These are phyloP conservation scores for Agrilus cyanescens DNA, from an alignment of 2,888 invertebrate species.

Conservation along the genomic window DNA sequence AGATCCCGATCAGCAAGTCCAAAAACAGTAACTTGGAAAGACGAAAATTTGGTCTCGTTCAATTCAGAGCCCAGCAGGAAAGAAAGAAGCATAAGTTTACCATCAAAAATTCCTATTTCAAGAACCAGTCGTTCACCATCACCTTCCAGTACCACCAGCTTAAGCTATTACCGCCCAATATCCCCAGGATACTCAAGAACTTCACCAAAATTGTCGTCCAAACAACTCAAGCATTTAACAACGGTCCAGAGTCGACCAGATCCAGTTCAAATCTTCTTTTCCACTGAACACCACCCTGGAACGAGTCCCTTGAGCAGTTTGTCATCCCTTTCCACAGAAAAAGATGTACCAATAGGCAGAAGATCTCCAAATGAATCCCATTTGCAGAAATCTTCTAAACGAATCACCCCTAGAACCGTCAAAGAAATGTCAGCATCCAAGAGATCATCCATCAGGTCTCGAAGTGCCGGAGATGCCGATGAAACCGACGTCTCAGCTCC, in stretches of 20 bases:
- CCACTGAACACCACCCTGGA: no score
- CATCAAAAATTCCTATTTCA: constrained; percentile 41
- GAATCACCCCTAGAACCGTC: no score
- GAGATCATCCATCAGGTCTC: constrained; percentile 44
- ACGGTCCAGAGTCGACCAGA: no score
- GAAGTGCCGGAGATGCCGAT: constrained; percentile 55
- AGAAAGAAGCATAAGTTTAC: constrained; percentile 38
- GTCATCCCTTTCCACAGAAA: no score
- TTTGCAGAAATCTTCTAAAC: no score
- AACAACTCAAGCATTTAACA: no score
- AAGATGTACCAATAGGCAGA: background rate
- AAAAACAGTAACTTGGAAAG: constrained; percentile 47
- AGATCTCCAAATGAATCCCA: constrained; percentile 26
- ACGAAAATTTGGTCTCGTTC: constrained; percentile 12
- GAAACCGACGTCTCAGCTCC: constrained; percentile 28
- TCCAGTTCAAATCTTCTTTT: no score
- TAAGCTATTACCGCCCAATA: constrained; percentile 31
- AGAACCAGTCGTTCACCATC: constrained; percentile 37
- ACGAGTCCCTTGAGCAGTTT: no score
- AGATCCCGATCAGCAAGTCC: constrained; percentile 46
- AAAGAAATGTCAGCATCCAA: constrained; percentile 7
- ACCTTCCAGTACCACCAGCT: constrained; percentile 24
- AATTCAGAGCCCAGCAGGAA: constrained; percentile 10
- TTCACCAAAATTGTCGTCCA: constrained; percentile 7
- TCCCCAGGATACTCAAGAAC: constrained; percentile 5